phyloP scores from a whole-genome alignment of 1,140 invertebrate genomes.

The Colletes gigas region DNA sequence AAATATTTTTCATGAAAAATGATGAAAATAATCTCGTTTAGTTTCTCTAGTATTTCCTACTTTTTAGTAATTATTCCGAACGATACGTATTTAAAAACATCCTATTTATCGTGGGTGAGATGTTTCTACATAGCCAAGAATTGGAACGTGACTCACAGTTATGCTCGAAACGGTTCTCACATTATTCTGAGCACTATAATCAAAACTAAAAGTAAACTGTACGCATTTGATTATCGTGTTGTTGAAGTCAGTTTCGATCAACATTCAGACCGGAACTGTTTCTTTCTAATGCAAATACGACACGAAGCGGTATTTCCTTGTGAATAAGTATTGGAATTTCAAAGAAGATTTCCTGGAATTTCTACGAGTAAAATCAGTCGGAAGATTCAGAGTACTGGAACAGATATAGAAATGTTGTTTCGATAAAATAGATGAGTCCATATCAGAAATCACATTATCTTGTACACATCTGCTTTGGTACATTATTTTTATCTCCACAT shows the following conservation, averaged over 20 bases:
- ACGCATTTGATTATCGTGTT: background rate
- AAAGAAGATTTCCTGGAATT: background rate
- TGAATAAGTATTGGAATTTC: background rate
- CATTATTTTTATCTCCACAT: background rate
- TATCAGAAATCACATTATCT: background rate
- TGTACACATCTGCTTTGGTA: background rate
- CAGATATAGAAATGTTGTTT: too few species aligned
- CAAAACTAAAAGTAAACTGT: background rate
- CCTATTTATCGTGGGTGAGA: too few species aligned
- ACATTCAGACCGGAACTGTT: slow-evolving; percentile 45
- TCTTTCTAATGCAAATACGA: slow-evolving; percentile 26
- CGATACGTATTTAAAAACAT: too few species aligned
- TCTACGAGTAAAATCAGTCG: background rate
- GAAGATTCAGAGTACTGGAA: too few species aligned
- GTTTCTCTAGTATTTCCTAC: too few species aligned
- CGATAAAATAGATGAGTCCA: background rate
- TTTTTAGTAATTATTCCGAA: too few species aligned
- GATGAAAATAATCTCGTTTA: too few species aligned
- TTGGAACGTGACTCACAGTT: too few species aligned
- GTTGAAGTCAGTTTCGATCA: background rate
- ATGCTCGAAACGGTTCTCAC: too few species aligned
- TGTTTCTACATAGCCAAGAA: too few species aligned
- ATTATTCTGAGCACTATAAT: background rate
- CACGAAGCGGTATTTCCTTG: background rate
- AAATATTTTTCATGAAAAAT: too few species aligned